Percentiles rank a stretch among this genome's conserved stretches.
phyloP scores from a whole-genome alignment of 2,113 vertebrate genomes.

The Clinocottus analis region DNA sequence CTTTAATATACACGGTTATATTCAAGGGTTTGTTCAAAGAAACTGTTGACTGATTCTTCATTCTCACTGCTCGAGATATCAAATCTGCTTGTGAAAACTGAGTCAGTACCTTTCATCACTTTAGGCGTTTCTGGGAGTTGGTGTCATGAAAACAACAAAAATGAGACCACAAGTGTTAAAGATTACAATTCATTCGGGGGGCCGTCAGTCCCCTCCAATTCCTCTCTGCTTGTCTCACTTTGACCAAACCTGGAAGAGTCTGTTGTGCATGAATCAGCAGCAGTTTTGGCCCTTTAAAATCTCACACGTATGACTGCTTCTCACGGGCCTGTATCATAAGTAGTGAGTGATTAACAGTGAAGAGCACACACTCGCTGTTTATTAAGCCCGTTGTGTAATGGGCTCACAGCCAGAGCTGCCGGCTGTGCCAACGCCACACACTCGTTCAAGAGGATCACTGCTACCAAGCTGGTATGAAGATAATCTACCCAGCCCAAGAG shows the following conservation, averaged over 20 bases:
- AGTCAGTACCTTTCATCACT: background rate
- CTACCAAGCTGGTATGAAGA: slow-evolving; percentile 61
- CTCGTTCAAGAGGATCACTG: slow-evolving; percentile 53
- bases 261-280: background rate
- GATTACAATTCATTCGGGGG: background rate
- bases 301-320: slow-evolving; percentile 29
- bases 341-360: slow-evolving; percentile 59
- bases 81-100: background rate
- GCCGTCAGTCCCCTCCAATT: background rate
- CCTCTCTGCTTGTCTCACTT: slow-evolving; percentile 3
- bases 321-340: slow-evolving; percentile 37
- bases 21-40: background rate
- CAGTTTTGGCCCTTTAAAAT: background rate
- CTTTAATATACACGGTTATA: background rate
- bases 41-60: background rate
- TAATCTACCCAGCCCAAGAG: slow-evolving; percentile 51
- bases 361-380: slow-evolving; percentile 52
- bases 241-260: slow-evolving; percentile 6
- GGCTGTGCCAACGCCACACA: slow-evolving; percentile 49
- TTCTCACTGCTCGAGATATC: background rate
- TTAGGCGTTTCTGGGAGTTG: background rate
- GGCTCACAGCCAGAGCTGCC: slow-evolving; percentile 63
- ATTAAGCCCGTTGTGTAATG: slow-evolving; percentile 76
- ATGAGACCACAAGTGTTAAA: slow-evolving; percentile 19
- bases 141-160: slow-evolving; percentile 22